Base-by-base conservation (phyloP, 2,113 vertebrate species). In the Chunga burmeisteri region DNA sequence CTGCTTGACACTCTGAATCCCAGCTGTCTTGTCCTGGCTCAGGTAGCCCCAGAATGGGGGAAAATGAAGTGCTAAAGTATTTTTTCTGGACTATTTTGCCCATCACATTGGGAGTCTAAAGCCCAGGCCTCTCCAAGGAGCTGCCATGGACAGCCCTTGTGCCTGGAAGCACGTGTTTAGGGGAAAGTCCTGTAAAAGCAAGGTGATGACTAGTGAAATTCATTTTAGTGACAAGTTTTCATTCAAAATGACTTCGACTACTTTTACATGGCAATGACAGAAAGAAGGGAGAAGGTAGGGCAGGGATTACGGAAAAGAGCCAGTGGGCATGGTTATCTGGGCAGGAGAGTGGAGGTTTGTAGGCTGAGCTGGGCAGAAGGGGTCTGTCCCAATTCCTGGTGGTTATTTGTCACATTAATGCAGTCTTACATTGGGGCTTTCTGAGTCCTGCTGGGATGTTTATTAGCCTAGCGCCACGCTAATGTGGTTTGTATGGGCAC, bases 31-130 rank as follows among this genome's bases (percentile, higher is more conserved):
- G 36, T 52, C 26, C 5, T 44, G 12, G 42, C 19, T 80, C 36
- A 86, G 21, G 4, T 4, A 92, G 23, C 2, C 44, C 12, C 30
- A 86, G 14, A 53, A 11, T 16, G 4, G 13, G 42, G 25, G 16
- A 18, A 75, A 79, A 62, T 14, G 3, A 58, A 70, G 44, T 16
- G 7, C 10, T 34, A 25, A 81, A 53, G 3, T 68, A 44, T 68
- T 75, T 52, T 71, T 52, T 65, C 53, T 52, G 59, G 25, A 53
- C 20, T 40, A 16, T 72, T 53, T 86, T 66, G 3, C 20, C 11
- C 3, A 1, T 38, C 16, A 10, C 0, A 0, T 22, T 67, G 25
- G 9, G 20, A 50, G 2, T 55, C 25, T 55, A 32, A 72, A 67
- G 23, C 25, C 32, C 46, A 10, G 27, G 30, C 10, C 16, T 46